A percentile compares a stretch with the other conserved stretches of the same genome.
Evolutionary conservation across 1,140 invertebrate species (phyloP).

Genomic region (Ceratitis capitata): DNA sequence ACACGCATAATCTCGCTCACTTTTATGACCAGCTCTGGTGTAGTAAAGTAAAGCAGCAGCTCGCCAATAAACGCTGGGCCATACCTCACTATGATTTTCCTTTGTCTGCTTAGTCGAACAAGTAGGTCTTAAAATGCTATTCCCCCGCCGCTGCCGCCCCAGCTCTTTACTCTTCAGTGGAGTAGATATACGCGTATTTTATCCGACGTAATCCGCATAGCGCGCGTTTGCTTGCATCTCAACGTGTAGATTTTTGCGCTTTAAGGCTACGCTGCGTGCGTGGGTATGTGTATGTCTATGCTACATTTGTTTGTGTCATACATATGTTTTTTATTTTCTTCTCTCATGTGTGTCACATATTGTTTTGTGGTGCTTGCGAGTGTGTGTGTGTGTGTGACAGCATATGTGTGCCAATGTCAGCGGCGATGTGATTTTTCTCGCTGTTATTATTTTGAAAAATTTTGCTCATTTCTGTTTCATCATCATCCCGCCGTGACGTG

Average conservation of each 20-base stretch:
- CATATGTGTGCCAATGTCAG: slow-evolving; percentile 31
- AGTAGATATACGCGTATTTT: background rate
- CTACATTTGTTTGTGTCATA: background rate
- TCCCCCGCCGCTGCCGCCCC: background rate
- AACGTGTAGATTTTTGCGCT: background rate
- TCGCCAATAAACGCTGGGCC: background rate
- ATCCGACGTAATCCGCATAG: background rate
- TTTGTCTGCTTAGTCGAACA: background rate
- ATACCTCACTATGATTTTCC: background rate
- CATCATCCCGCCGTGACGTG: no score
- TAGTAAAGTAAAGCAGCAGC: background rate
- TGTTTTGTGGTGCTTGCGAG: background rate
- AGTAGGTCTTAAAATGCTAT: background rate
- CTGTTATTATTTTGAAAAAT: background rate
- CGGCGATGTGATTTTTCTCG: slow-evolving; percentile 4
- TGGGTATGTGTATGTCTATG: background rate
- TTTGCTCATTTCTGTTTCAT: background rate
- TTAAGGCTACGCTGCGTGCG: background rate
- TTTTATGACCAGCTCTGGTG: background rate
- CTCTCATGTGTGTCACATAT: background rate
- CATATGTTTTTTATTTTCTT: background rate
- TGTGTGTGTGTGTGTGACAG: slow-evolving; percentile 14
- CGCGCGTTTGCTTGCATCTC: background rate
- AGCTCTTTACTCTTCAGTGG: no score
- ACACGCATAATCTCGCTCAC: background rate